Evolutionary conservation across 2,888 invertebrate genomes (phyloP), one percentile per base, ranked within the genome.

Genomic region (Pyrgus malvae): DNA sequence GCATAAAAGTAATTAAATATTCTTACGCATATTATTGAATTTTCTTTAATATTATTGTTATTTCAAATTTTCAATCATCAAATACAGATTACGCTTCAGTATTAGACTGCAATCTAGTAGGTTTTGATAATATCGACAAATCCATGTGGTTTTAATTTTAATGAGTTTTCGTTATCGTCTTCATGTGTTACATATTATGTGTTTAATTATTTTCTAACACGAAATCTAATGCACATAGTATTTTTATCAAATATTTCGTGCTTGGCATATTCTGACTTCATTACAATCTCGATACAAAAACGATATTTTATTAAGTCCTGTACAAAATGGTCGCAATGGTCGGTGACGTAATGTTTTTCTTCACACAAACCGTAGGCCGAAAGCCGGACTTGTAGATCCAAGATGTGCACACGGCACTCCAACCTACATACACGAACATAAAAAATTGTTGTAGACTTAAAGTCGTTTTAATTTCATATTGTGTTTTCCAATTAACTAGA

Each of bases 401-500:
- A 74, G 70, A 74, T 78, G 70, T 87, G 87, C 88, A 76, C 88
- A 89, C 88, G 87, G 85, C 86, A 84, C 88, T 76, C 64, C 80
- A 83, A 80, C 82, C 85, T 80, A 86, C 81, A 83, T 80, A 80
- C 74, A 82, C 74, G 77, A 77, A 78, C 79, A 77, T 83, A 82
- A 81, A 80, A 82, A 78, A 72, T 70, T 42, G 65, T 73, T 69
- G 69, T 70, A 72, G 78, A 74, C 71, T 72, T 74, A 72, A 72
- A 72, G 72, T 73, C 76, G 66, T 74, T 73, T 77, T 77, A 72
- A 76, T 74, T 72, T 74, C 46, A 46, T 56, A 46, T 56, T 56
- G 56, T 56, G 44, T 41, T 40, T 50, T 46, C 33, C 33, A 45
- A 40, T 53, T 46, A 54, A 41, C 49, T 41, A 14, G 23, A 54